These are phyloP conservation scores for Ammodytes marinus DNA, from an alignment of 2,113 vertebrate species.

Conservation along the genomic window DNA sequence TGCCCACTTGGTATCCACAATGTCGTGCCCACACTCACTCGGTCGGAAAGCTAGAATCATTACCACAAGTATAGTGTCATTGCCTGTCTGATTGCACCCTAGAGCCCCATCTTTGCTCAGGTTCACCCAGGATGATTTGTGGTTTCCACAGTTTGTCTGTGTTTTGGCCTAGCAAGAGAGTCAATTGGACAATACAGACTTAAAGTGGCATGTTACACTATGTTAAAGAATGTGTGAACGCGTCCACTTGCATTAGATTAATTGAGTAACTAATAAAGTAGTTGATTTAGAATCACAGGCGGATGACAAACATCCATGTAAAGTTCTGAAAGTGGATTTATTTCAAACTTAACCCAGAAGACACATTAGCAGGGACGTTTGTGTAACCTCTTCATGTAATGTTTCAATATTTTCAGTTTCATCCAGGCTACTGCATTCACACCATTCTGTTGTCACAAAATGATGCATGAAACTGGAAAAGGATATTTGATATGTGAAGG, in stretches of 20 bases:
- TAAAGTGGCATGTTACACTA: too few species aligned
- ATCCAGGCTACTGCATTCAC: background rate
- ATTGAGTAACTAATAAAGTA: too few species aligned
- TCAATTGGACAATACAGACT: background rate
- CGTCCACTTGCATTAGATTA: background rate
- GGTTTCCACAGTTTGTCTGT: slow-evolving; percentile 3
- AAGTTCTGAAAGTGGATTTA: background rate
- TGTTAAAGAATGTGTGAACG: background rate
- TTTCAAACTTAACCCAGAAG: background rate
- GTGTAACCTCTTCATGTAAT: background rate
- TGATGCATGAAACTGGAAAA: background rate
- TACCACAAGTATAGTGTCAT: background rate
- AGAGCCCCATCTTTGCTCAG: slow-evolving; percentile 7
- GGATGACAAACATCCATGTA: background rate
- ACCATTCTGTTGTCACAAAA: background rate
- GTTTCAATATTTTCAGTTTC: background rate
- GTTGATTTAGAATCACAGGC: background rate
- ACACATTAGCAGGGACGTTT: too few species aligned
- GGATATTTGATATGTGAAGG: background rate
- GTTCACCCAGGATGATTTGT: background rate
- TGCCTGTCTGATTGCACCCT: background rate
- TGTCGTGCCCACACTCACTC: slow-evolving; percentile 19
- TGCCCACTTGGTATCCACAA: slow-evolving; percentile 37
- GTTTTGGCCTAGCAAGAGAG: slow-evolving; percentile 2
- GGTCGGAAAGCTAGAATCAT: slow-evolving; percentile 5